These are phyloP conservation scores for Neolamprologus caudopunctatus DNA, from an alignment of 2,113 vertebrate genomes.

Conservation along the genomic window DNA sequence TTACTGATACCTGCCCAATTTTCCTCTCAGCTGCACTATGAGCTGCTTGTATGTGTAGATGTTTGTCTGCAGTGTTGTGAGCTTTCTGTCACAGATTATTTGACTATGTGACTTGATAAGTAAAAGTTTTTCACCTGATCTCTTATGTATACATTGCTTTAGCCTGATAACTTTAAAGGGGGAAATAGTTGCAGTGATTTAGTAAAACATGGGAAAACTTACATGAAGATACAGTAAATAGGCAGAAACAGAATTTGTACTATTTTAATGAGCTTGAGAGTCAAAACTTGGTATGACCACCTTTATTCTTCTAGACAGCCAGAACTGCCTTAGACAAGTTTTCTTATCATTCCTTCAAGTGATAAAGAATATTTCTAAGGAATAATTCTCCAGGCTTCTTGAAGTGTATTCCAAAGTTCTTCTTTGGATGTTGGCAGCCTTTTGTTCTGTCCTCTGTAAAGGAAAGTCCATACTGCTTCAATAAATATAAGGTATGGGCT, in stretches of 20 bases:
- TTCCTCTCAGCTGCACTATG: constrained; percentile 5
- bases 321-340: background rate
- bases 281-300: background rate
- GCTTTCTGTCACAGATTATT: background rate
- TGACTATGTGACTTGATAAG: background rate
- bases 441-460: background rate
- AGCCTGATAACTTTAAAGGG: background rate
- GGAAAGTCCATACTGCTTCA: background rate
- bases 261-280: background rate
- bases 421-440: background rate
- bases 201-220: background rate
- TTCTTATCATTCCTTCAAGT: background rate
- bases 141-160: background rate
- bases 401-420: background rate
- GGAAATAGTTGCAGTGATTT: background rate
- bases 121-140: background rate
- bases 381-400: background rate
- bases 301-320: background rate
- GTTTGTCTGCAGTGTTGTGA: constrained; percentile 5
- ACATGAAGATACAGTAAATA: background rate
- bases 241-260: background rate
- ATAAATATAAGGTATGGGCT: background rate
- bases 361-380: background rate
- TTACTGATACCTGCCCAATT: constrained; percentile 49
- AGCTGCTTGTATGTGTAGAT: background rate